Evolutionary conservation across 2,797 vertebrate genomes (phyloP).

Genomic region (Otus scops): DNA sequence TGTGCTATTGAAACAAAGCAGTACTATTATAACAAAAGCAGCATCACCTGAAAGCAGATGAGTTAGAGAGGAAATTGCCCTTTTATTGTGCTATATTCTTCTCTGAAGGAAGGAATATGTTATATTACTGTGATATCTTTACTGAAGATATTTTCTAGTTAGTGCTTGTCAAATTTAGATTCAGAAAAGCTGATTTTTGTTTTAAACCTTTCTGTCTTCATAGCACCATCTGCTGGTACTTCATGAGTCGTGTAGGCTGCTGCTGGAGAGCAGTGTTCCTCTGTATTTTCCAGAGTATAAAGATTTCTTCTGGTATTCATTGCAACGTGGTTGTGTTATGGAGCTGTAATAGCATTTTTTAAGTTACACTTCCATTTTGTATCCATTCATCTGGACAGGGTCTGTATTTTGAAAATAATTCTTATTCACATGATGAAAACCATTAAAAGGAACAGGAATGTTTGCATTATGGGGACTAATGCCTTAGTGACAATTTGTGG

Average conservation of each 20-base stretch:
- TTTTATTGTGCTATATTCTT: neutral
- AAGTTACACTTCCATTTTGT: neutral
- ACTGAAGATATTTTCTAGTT: neutral
- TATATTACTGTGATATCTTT: neutral
- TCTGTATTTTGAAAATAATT: neutral
- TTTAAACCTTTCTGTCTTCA: neutral
- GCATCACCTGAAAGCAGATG: neutral
- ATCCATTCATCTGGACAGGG: neutral
- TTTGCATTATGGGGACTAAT: neutral
- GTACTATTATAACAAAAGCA: neutral
- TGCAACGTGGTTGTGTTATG: neutral
- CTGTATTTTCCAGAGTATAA: neutral
- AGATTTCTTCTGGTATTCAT: neutral
- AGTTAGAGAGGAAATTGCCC: neutral
- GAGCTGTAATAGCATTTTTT: neutral
- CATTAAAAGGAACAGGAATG: neutral
- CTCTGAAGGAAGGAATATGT: neutral
- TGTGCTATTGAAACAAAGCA: neutral
- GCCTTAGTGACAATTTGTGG: neutral
- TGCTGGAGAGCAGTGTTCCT: neutral
- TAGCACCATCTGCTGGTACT: conserved; percentile 11
- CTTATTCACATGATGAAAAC: neutral
- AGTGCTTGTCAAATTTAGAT: neutral
- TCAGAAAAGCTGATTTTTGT: neutral
- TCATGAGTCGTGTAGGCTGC: neutral